Evolutionary conservation across 2,797 vertebrate genomes (phyloP).

Genomic region (Hybognathus amarus): DNA sequence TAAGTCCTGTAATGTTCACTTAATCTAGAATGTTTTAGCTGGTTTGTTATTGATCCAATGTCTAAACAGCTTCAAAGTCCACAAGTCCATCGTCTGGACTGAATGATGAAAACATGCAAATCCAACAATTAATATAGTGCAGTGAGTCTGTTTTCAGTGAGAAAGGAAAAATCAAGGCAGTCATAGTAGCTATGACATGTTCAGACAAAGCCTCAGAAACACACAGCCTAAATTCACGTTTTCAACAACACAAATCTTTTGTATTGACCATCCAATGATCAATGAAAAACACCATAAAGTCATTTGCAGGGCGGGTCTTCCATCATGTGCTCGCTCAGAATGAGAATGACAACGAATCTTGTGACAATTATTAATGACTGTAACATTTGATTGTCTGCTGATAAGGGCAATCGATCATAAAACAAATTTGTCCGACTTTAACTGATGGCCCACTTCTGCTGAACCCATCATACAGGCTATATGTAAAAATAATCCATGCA

Average conservation of each 20-base stretch:
- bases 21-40: too few relatives aligned
- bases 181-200: background rate
- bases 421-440: background rate
- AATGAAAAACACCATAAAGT: background rate
- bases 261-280: background rate
- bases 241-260: background rate
- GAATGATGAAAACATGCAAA: background rate
- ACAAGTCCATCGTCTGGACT: too few relatives aligned
- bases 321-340: background rate
- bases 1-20: too few relatives aligned
- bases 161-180: background rate
- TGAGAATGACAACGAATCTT: background rate
- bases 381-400: background rate
- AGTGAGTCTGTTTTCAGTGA: background rate
- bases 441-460: background rate
- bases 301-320: background rate
- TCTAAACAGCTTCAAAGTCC: too few relatives aligned
- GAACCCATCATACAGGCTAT: background rate
- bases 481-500: background rate
- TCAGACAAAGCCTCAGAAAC: background rate
- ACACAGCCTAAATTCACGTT: background rate
- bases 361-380: conserved; percentile 6
- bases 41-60: too few relatives aligned
- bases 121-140: background rate
- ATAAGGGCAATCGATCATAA: background rate